Conservation (phyloP, 2,888 invertebrate species). For the Thera obeliscata region DNA sequence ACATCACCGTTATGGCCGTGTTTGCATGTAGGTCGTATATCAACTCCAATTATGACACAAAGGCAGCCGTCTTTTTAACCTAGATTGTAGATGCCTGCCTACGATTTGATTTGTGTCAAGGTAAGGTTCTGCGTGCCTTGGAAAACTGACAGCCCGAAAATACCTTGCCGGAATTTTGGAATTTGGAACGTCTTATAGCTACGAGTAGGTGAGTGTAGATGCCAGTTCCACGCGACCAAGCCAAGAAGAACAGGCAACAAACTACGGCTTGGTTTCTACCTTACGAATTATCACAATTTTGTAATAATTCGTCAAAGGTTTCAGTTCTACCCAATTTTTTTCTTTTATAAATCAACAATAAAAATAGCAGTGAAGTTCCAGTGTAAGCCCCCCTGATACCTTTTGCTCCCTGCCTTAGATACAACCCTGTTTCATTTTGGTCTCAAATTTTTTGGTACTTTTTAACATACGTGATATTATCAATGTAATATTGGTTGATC, state of each 20-base stretch:
- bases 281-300: no score
- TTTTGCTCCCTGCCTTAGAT: neutral
- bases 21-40: constrained; percentile 34
- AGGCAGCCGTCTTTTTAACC: constrained; percentile 30
- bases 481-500: constrained; percentile 4
- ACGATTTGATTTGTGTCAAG: constrained; percentile 33
- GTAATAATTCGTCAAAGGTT: no score
- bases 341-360: no score
- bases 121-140: constrained; percentile 12
- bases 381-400: no score
- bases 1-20: constrained; percentile 40
- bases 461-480: neutral
- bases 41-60: constrained; percentile 28
- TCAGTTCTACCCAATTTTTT: no score
- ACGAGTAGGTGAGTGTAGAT: no score
- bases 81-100: constrained; percentile 30
- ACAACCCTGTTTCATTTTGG: neutral
- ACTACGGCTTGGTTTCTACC: no score
- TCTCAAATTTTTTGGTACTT: neutral
- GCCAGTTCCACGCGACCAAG: no score
- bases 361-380: no score
- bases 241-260: no score
- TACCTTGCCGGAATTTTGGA: no score
- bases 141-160: neutral
- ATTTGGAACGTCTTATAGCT: no score